Conservation (phyloP, 2,113 vertebrate species). For the Macroglossus sobrinus region DNA sequence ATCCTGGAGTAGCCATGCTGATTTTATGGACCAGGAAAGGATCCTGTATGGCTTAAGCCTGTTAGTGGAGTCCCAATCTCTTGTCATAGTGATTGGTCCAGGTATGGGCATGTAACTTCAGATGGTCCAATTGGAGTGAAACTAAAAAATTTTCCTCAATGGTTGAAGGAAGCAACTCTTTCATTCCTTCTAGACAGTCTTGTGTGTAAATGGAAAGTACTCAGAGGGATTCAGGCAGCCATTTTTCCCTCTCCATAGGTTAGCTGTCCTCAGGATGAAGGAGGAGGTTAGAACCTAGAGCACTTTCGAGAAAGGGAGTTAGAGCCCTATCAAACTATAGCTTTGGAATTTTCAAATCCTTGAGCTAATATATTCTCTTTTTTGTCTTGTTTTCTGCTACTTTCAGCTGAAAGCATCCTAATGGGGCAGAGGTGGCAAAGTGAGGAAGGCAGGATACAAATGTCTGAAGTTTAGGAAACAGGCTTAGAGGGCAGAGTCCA, state of each 20-base stretch:
- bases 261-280: background rate
- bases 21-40: background rate
- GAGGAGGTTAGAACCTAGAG: background rate
- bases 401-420: background rate
- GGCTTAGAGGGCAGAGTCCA: background rate
- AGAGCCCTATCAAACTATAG: background rate
- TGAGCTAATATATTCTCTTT: background rate
- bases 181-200: background rate
- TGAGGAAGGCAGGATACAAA: background rate
- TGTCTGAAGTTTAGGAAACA: background rate
- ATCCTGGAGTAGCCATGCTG: background rate
- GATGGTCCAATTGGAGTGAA: background rate
- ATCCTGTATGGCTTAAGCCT: background rate
- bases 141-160: background rate
- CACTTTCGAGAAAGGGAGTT: background rate
- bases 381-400: background rate
- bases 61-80: background rate
- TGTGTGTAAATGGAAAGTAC: background rate
- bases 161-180: background rate
- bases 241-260: background rate
- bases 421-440: background rate
- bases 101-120: background rate
- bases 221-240: background rate
- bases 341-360: background rate
- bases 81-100: background rate